Percentiles rank a stretch among this genome's conserved stretches.
These are phyloP conservation scores for Myiothlypis coronata DNA, from an alignment of 2,797 vertebrate genomes.

Conservation along the genomic window DNA sequence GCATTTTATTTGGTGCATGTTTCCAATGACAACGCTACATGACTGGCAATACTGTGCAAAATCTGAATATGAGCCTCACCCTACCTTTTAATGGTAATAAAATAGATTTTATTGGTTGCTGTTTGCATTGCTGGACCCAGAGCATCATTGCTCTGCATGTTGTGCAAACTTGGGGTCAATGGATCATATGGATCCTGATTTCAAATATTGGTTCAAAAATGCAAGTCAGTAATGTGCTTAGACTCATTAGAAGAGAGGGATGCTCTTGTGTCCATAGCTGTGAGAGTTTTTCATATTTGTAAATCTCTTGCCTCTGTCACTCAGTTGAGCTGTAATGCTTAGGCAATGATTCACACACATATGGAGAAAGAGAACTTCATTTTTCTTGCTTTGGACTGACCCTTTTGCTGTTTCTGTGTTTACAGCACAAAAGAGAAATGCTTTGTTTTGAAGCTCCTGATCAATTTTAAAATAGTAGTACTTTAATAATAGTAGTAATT, in stretches of 20 bases:
- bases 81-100: background rate
- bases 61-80: background rate
- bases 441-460: background rate
- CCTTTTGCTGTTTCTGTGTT: background rate
- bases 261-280: background rate
- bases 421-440: background rate
- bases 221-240: background rate
- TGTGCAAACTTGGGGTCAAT: background rate
- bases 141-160: background rate
- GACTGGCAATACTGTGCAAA: background rate
- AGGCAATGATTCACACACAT: background rate
- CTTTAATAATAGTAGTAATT: background rate
- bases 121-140: background rate
- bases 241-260: background rate
- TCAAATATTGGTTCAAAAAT: background rate
- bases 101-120: background rate
- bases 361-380: background rate
- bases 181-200: background rate
- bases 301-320: background rate
- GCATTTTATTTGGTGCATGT: background rate
- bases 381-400: background rate
- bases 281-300: background rate
- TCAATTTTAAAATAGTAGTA: background rate
- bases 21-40: background rate
- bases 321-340: background rate